Evolutionary conservation across 2,113 vertebrate genomes (phyloP).

Genomic region (Gallinago media): DNA sequence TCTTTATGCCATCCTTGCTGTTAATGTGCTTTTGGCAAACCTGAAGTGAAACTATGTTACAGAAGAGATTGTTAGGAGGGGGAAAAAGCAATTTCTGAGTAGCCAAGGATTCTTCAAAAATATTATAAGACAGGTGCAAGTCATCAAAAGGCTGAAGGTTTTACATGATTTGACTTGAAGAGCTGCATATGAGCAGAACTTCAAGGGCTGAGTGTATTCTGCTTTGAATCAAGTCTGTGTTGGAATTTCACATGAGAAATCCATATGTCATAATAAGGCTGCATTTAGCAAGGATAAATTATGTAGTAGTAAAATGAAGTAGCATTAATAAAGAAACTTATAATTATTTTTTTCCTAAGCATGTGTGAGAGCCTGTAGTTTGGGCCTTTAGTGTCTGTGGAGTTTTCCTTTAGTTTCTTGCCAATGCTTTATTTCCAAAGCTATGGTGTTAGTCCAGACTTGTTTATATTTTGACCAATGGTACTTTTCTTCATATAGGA

Average conservation of each 20-base stretch:
- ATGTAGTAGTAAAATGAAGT: not conserved
- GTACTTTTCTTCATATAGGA: not conserved
- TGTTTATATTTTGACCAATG: constrained; percentile 12
- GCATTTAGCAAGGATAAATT: not conserved
- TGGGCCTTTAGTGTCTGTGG: not conserved
- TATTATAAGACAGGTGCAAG: constrained; percentile 25
- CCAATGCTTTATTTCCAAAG: constrained; percentile 34
- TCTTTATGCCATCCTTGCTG: not conserved
- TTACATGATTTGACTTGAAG: constrained; percentile 24
- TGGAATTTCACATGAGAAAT: constrained; percentile 39
- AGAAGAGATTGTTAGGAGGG: not conserved
- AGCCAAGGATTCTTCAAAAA: not conserved
- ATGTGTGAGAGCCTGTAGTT: not conserved
- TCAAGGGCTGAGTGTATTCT: constrained; percentile 8
- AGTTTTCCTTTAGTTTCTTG: constrained; percentile 26
- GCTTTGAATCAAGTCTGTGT: constrained; percentile 55
- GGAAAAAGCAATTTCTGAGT: not conserved
- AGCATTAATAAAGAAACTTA: not conserved
- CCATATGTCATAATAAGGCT: not conserved
- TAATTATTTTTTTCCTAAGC: not conserved
- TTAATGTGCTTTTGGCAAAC: constrained; percentile 1
- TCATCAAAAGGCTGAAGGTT: constrained; percentile 28
- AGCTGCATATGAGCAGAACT: constrained; percentile 3
- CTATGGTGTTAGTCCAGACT: not conserved
- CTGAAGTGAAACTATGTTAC: not conserved